These are phyloP conservation scores for Typhlomys cinereus DNA, from an alignment of 2,113 vertebrate species.

Conservation along the genomic window DNA sequence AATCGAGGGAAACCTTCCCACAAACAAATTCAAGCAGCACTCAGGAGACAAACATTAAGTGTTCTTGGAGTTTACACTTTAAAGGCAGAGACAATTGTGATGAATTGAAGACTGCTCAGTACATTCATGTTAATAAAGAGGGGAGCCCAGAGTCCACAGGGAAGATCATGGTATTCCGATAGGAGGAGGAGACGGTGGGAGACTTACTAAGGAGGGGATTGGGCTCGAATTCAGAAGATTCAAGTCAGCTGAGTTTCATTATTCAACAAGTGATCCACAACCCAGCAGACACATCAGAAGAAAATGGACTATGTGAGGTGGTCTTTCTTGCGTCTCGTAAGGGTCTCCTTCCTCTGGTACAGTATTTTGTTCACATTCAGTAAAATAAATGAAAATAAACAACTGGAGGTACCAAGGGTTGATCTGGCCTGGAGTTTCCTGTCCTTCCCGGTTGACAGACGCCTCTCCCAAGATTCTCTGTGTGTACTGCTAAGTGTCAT, in stretches of 20 bases:
- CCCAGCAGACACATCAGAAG: neutral
- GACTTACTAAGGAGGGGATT: neutral
- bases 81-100: neutral
- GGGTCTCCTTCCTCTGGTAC: neutral
- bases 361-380: neutral
- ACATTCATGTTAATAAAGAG: too few relatives aligned
- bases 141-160: neutral
- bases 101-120: neutral
- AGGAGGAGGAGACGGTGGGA: fast-evolving
- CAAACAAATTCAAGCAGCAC: neutral
- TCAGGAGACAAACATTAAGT: neutral
- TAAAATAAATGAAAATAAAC: neutral
- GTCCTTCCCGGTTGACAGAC: neutral
- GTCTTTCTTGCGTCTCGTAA: neutral
- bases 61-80: neutral
- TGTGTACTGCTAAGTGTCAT: neutral
- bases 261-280: neutral
- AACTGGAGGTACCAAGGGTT: neutral
- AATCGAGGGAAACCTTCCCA: neutral
- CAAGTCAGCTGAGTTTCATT: neutral
- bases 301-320: neutral
- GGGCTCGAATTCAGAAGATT: neutral
- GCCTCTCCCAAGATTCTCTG: neutral
- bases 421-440: neutral
- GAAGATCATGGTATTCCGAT: neutral